phyloP scores from a whole-genome alignment of 2,797 vertebrate species.

The Crenichthys baileyi region DNA sequence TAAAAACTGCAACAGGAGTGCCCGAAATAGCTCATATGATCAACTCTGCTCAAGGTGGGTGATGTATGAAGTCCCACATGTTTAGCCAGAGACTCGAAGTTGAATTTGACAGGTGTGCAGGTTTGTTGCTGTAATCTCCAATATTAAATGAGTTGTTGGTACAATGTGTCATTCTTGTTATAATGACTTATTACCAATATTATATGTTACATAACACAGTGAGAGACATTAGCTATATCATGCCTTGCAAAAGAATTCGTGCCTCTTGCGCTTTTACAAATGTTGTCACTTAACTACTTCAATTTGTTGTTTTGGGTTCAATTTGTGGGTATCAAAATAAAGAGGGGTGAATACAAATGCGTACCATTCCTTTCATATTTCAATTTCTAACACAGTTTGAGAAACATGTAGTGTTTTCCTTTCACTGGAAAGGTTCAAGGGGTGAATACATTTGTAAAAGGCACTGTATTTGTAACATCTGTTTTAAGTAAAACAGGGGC shows the following conservation, averaged over 20 bases:
- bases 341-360: neutral
- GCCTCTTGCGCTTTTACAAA: neutral
- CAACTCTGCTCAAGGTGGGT: slow-evolving; percentile 77
- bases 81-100: neutral
- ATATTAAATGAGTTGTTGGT: neutral
- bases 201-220: neutral
- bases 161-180: neutral
- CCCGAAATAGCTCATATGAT: slow-evolving; percentile 81
- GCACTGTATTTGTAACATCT: no score
- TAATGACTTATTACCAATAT: neutral
- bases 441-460: neutral
- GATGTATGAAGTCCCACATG: neutral
- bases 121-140: neutral
- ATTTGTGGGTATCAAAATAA: neutral
- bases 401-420: neutral
- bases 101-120: neutral
- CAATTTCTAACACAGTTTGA: neutral
- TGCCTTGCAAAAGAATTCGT: neutral
- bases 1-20: slow-evolving; percentile 82
- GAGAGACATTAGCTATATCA: no score
- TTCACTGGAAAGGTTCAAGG: neutral
- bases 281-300: neutral
- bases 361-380: neutral
- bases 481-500: no score
- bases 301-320: neutral